Evolutionary conservation across 2,113 vertebrate genomes (phyloP), one percentile per base, ranked within the genome.

Genomic region (Ramphastos sulfuratus): DNA sequence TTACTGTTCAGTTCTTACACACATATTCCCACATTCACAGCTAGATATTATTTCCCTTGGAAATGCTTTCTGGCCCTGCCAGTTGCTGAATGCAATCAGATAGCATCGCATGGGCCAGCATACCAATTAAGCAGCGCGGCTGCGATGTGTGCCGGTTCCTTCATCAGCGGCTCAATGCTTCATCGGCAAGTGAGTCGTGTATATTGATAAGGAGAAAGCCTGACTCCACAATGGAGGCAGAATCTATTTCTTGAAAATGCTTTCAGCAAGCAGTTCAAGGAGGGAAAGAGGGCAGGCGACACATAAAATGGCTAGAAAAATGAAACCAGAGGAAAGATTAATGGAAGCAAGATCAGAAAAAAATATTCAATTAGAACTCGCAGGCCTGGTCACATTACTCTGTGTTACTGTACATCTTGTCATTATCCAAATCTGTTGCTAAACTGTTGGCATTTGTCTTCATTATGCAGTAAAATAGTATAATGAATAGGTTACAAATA

Each of bases 401-500:
- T 97, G 91, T 94, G 95, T 97, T 97, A 97, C 95, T 96, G 85
- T 96, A 96, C 93, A 96, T 97, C 94, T 97, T 96, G 95, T 96
- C 96, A 96, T 97, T 97, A 96, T 75, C 92, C 82, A 96, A 97
- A 97, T 97, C 96, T 97, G 96, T 96, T 95, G 96, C 95, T 97
- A 97, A 97, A 98, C 95, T 94, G 92, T 96, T 95, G 93, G 71
- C 96, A 96, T 98, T 97, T 97, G 95, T 98, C 97, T 98, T 98
- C 96, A 97, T 98, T 98, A 97, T 81, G 84, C 31, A 30, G 87
- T 79, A 97, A 97, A 97, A 97, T 55, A 39, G 61, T 89, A 66
- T 97, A 97, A 98, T 96, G 93, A 97, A 96, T 95, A 96, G 95
- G 75, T 96, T 97, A 95, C 90, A 97, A 96, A 97, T 95, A 96